Evolutionary conservation across 1,140 invertebrate species (phyloP), one percentile per base, ranked within the genome.

Genomic region (Scaptomyza hsui): DNA sequence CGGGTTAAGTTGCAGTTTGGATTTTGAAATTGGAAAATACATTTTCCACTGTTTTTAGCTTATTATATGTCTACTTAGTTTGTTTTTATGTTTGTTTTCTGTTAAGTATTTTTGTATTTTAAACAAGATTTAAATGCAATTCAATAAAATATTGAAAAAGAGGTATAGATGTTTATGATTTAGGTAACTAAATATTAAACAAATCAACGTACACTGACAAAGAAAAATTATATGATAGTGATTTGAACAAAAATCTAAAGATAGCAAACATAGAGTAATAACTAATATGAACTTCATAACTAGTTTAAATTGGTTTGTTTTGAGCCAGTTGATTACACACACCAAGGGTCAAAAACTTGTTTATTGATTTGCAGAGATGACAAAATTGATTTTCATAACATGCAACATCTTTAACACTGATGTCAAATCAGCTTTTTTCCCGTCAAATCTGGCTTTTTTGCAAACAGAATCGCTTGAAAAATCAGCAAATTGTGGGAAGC

Each of bases 1-100:
- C 89, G 4, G 89, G 89, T 1, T 91, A 53, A 79, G 26, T 4
- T 42, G 6, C 2, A 16, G 13, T 52, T 37, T n/a, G 4, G 13
- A 16, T 26, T 29, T 6, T 26, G 18, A 19, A 56, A 42, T 47
- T 37, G 42, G 55, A n/a, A n/a, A n/a, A n/a, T n/a, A n/a, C n/a
- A 19, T 67, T 69, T 35, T 52, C 18, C 10, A 68, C 56, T 63
- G 72, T 65, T 65, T 29, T 61, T 78, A 72, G 68, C 41, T n/a
- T n/a, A n/a, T n/a, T n/a, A n/a, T 32, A 47, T 15, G 9, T 29
- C 26, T 6, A 29, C 5, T 9, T 29, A 29, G 42, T 45, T 45
- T 45, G 42, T 75, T 55, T 61, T 62, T 53, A 39, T 15, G 12
- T 61, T 51, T 37, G 32, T 29, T 44, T 9, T 35, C 39, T n/a